These are phyloP conservation scores for Eucera pruinosa DNA, from an alignment of 2,888 invertebrate genomes.

Conservation along the genomic window DNA sequence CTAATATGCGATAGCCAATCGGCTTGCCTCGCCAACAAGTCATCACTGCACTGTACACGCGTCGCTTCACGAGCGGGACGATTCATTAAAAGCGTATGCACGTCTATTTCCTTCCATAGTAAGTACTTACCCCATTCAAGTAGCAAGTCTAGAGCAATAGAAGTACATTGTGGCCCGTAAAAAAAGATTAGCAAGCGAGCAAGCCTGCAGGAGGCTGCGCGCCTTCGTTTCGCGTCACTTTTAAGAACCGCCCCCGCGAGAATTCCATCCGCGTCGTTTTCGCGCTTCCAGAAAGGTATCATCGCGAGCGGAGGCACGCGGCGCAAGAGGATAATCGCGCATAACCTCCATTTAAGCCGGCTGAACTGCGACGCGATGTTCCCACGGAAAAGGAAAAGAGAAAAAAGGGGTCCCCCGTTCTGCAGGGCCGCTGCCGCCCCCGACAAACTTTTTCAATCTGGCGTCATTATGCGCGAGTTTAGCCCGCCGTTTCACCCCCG, in stretches of 20 bases:
- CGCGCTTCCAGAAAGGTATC: slow-evolving; percentile 24
- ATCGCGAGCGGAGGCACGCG: slow-evolving; percentile 4
- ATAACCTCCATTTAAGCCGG: slow-evolving; percentile 69
- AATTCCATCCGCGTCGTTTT: not conserved
- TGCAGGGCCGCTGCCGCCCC: slow-evolving; percentile 19
- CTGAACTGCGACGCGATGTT: slow-evolving; percentile 58
- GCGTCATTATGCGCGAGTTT: slow-evolving; percentile 78
- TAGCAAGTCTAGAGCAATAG: not conserved
- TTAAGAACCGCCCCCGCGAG: not conserved
- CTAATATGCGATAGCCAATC: too few species aligned
- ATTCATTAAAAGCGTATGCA: too few species aligned
- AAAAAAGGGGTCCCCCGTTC: slow-evolving; percentile 16
- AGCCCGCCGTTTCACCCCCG: slow-evolving; percentile 56
- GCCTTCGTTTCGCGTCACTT: not conserved
- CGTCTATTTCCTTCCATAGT: too few species aligned
- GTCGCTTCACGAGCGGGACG: too few species aligned
- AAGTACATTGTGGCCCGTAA: not conserved
- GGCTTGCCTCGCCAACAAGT: too few species aligned
- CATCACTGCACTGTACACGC: too few species aligned
- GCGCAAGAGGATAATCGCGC: slow-evolving; percentile 66
- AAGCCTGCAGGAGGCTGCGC: not conserved
- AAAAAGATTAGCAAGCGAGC: not conserved
- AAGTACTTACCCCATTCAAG: too few species aligned
- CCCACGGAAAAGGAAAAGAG: slow-evolving; percentile 60
- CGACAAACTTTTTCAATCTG: slow-evolving; percentile 81